A percentile compares a stretch with the other conserved stretches of the same genome.
Evolutionary conservation across 2,113 vertebrate genomes (phyloP).

Genomic region (Tretioscincus oriximinensis): DNA sequence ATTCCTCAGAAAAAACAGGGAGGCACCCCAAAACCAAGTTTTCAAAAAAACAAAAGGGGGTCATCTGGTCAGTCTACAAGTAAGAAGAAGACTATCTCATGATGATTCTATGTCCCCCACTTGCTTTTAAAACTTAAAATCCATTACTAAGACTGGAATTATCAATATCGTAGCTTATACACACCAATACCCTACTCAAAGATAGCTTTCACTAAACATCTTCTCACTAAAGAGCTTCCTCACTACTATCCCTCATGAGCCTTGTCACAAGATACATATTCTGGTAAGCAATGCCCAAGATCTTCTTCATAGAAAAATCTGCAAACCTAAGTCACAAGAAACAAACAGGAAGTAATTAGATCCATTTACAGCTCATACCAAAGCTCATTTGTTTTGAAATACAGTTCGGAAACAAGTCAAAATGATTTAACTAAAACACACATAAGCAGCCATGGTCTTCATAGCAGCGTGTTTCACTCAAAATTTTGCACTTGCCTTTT

Average conservation of each 20-base stretch:
- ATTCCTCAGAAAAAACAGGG: no score
- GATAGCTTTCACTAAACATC: constrained; percentile 42
- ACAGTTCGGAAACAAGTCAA: constrained; percentile 12
- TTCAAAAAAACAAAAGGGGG: no score
- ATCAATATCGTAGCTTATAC: constrained; percentile 30
- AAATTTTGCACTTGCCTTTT: constrained; percentile 19
- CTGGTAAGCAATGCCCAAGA: constrained; percentile 46
- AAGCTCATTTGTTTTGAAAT: constrained; percentile 23
- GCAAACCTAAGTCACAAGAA: constrained; percentile 21
- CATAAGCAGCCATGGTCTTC: constrained; percentile 22
- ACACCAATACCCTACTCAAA: constrained; percentile 38
- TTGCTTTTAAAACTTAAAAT: constrained; percentile 35
- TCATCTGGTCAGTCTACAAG: no score
- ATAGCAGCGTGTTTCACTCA: constrained; percentile 5
- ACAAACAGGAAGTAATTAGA: constrained; percentile 24
- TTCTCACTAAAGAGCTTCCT: no score
- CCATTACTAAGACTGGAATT: background rate
- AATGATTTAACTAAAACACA: constrained; percentile 39
- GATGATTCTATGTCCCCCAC: constrained; percentile 29
- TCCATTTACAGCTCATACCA: constrained; percentile 49
- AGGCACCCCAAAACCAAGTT: no score
- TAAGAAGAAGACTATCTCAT: constrained; percentile 16
- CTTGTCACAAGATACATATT: constrained; percentile 58
- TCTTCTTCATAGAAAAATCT: constrained; percentile 47
- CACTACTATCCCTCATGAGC: background rate